Evolutionary conservation across 2,888 invertebrate species (phyloP), one percentile per base, ranked within the genome.

Genomic region (Muscina levida): DNA sequence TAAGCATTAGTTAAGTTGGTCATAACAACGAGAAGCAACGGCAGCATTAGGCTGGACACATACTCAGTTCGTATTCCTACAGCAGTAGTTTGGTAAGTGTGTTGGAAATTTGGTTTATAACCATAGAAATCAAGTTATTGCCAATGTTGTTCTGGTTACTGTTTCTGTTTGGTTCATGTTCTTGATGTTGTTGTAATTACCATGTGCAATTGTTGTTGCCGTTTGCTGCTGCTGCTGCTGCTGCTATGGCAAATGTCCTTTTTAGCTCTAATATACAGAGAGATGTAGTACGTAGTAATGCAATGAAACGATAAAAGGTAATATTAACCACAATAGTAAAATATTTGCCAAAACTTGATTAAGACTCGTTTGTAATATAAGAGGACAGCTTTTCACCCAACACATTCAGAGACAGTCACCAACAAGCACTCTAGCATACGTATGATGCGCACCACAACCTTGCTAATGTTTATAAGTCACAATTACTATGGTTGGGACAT

Each of bases 321-420:
- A 67, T 73, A 77, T 77, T 81, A 81, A 81, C 77, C 77, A 77
- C 80, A 81, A 73, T 74, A 71, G 80, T 67, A 71, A 80, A 77
- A 81, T 73, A 77, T 81, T 81, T 77, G 73, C 71, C 71, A 73
- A 80, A 77, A 73, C 67, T 80, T 80, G 73, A 81, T 81, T 81
- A 81, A 77, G 74, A 71, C 70, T 53, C 53, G 24, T 53, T 19
- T 53, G 53, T 53, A 53, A 53, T 53, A 53, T 53, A 31, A 31
- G 22, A 24, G 53, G 53, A 53, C 22, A 53, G 22, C 22, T 48
- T 48, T 48, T n/a, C n/a, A n/a, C n/a, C n/a, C n/a, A n/a, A n/a
- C n/a, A n/a, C n/a, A n/a, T n/a, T 13, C 6, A 44, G 11, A 44
- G 2, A 48, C 48, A 48, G 19, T 19, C 19, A 3, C 48, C 8